A percentile compares a stretch with the other conserved stretches of the same genome.
Evolutionary conservation across 2,113 vertebrate species (phyloP).

Genomic region (Tympanuchus pallidicinctus): DNA sequence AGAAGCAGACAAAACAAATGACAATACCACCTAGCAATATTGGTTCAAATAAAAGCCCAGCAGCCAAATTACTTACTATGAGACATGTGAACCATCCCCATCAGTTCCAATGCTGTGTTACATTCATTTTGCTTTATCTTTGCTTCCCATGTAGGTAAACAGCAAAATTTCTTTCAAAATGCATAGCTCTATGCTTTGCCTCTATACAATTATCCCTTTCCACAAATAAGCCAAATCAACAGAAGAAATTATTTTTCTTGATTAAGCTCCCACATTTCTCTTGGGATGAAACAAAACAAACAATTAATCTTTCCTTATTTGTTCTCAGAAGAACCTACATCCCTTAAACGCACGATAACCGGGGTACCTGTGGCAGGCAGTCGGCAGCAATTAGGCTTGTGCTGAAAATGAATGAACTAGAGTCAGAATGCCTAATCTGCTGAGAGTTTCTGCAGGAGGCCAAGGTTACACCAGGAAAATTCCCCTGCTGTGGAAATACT

Average conservation of each 20-base stretch:
- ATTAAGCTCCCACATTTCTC: slow-evolving; percentile 93
- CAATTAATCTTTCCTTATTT: slow-evolving; percentile 98
- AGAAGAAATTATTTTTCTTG: slow-evolving; percentile 99
- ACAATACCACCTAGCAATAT: slow-evolving; percentile 83
- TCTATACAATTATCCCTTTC: slow-evolving; percentile 80
- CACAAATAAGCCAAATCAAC: slow-evolving; percentile 88
- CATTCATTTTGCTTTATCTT: slow-evolving; percentile 76
- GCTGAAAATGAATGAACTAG: slow-evolving; percentile 86
- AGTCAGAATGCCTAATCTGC: slow-evolving; percentile 81
- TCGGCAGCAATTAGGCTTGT: slow-evolving; percentile 90
- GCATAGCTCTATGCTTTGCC: slow-evolving; percentile 58
- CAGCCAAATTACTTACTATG: slow-evolving; percentile 84
- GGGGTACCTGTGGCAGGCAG: slow-evolving; percentile 86
- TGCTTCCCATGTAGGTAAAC: slow-evolving; percentile 64
- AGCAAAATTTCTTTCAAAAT: slow-evolving; percentile 81
- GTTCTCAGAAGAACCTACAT: slow-evolving; percentile 83
- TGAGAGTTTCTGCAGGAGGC: slow-evolving; percentile 81
- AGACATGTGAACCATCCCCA: slow-evolving; percentile 79
- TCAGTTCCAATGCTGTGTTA: slow-evolving; percentile 76
- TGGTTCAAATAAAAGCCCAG: slow-evolving; percentile 82
- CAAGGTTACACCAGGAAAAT: slow-evolving; percentile 84
- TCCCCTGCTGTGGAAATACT: slow-evolving; percentile 80
- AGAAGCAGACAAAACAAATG: slow-evolving; percentile 87
- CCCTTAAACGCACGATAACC: slow-evolving; percentile 79
- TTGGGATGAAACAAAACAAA: slow-evolving; percentile 93